These are phyloP conservation scores for Tiliacea citrago DNA, from an alignment of 2,888 invertebrate species.

Conservation along the genomic window DNA sequence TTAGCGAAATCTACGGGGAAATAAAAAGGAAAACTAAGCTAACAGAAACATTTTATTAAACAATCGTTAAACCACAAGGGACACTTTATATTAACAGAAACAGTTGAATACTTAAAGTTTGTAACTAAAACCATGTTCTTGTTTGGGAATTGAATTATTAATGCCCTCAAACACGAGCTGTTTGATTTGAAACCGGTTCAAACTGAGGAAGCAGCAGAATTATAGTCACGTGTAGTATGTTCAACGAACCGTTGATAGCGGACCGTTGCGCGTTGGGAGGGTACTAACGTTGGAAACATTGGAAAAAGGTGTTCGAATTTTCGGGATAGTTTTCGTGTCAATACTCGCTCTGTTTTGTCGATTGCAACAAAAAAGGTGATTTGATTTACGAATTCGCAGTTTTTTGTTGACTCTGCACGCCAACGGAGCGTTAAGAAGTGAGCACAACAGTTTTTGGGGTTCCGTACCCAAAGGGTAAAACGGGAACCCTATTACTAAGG, in stretches of 20 bases:
- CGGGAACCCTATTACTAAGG: no score
- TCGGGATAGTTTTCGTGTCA: slow-evolving; percentile 41
- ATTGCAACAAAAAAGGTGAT: slow-evolving; percentile 45
- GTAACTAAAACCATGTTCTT: slow-evolving; percentile 37
- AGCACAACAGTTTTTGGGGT: no score
- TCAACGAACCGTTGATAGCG: slow-evolving; percentile 61
- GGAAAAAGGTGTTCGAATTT: slow-evolving; percentile 51
- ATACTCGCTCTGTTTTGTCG: slow-evolving; percentile 33
- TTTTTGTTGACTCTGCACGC: slow-evolving; percentile 12
- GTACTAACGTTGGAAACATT: slow-evolving; percentile 37
- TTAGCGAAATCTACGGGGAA: background rate
- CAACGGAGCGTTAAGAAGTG: background rate
- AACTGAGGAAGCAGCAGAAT: slow-evolving; percentile 40
- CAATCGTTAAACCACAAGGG: no score
- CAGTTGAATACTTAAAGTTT: slow-evolving; percentile 7
- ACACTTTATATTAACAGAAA: no score
- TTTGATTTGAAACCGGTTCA: slow-evolving; percentile 58
- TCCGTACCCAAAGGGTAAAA: no score
- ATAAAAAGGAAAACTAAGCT: background rate
- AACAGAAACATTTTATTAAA: slow-evolving; percentile 8
- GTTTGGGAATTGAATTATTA: slow-evolving; percentile 56
- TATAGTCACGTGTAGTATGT: slow-evolving; percentile 54
- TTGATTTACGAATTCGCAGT: slow-evolving; percentile 33
- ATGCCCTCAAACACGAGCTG: slow-evolving; percentile 48
- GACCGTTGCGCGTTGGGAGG: slow-evolving; percentile 22